phyloP scores from a whole-genome alignment of 2,797 vertebrate genomes.

The Mus minutoides region DNA sequence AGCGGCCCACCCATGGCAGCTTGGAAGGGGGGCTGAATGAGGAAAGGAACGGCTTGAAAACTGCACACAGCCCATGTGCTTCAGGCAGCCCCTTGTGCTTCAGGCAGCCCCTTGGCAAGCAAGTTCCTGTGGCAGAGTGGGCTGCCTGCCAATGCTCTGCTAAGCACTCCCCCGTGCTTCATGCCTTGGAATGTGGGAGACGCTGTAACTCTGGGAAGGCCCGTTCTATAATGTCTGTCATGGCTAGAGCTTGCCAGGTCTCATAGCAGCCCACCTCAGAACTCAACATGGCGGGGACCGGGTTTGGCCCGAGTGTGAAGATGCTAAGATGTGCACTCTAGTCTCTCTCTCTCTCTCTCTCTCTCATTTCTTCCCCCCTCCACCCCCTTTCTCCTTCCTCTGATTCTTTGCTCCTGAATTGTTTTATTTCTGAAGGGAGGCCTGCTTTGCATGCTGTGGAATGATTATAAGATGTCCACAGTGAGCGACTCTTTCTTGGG shows the following conservation, averaged over 20 bases:
- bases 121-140: constrained; percentile 75
- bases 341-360: not conserved
- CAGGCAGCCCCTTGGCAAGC: constrained; percentile 65
- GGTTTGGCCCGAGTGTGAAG: not conserved
- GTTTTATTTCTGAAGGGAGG: constrained; percentile 29
- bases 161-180: constrained; percentile 74
- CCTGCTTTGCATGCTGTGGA: not conserved
- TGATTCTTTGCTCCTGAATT: not conserved
- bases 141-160: constrained; percentile 62
- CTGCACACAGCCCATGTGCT: constrained; percentile 61
- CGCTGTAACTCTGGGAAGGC: not conserved
- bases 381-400: too few relatives aligned
- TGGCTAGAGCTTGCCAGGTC: constrained; percentile 31
- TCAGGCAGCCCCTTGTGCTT: constrained; percentile 65
- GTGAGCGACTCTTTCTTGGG: not conserved
- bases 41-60: constrained; percentile 54
- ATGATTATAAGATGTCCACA: constrained; percentile 44
- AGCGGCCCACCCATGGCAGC: constrained; percentile 75
- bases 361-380: not conserved
- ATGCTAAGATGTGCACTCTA: not conserved
- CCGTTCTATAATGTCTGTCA: not conserved
- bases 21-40: constrained; percentile 45
- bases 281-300: not conserved
- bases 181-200: constrained; percentile 59
- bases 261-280: not conserved